Conservation (phyloP, 2,888 invertebrate genomes). For the Leucophenga montana region DNA sequence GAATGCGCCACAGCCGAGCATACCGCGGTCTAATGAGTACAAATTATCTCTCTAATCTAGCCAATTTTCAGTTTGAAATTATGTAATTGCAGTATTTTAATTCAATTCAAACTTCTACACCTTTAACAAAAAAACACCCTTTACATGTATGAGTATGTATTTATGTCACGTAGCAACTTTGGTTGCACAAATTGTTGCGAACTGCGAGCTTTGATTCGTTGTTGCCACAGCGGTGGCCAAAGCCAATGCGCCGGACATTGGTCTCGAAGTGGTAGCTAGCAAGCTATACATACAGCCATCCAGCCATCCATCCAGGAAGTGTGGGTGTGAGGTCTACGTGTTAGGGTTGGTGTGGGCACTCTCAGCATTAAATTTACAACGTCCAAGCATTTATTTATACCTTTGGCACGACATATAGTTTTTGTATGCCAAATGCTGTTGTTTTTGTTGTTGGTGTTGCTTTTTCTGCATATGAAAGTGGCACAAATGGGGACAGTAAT, state of each 20-base stretch:
- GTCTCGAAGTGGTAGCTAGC: background rate
- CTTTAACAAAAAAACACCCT: too few relatives aligned
- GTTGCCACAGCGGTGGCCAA: background rate
- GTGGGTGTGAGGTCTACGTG: background rate
- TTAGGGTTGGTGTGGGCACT: background rate
- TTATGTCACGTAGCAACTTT: constrained; percentile 33
- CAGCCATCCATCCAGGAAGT: background rate
- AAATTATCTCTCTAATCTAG: too few relatives aligned
- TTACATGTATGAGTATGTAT: constrained; percentile 17
- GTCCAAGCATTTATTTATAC: constrained; percentile 34
- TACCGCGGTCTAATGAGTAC: too few relatives aligned
- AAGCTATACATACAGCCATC: too few relatives aligned
- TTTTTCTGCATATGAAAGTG: constrained; percentile 10
- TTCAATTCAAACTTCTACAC: too few relatives aligned
- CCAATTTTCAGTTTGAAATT: too few relatives aligned
- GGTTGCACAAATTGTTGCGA: constrained; percentile 33
- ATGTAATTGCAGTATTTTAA: too few relatives aligned
- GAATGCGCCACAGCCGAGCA: too few relatives aligned
- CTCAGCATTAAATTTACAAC: constrained; percentile 25
- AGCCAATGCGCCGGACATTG: background rate
- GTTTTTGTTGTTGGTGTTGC: too few relatives aligned
- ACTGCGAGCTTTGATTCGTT: constrained; percentile 34
- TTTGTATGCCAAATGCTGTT: constrained; percentile 3
- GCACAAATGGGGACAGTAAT: constrained; percentile 9
- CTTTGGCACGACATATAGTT: constrained; percentile 13